Evolutionary conservation across 2,797 vertebrate species (phyloP), one percentile per base, ranked within the genome.

Genomic region (Neostethus bicornis): DNA sequence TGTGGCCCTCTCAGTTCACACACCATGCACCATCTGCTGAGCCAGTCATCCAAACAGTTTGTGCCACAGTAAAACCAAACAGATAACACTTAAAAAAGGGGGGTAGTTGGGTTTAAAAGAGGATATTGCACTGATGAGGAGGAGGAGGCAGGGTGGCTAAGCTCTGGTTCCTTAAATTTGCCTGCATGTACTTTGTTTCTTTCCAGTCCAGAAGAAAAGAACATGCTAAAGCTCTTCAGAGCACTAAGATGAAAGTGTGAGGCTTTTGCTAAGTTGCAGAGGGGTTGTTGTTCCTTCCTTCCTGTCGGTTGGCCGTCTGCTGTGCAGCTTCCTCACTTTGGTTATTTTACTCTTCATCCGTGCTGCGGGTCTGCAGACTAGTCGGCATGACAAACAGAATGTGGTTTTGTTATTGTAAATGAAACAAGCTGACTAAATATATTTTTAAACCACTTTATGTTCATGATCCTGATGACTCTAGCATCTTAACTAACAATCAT

Each of bases 11-110:
- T 56, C 35, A 13, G 54, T 86, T 77, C 61, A 61, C 63, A 75
- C 60, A 72, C 83, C 73, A 82, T 77, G 75, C 71, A 86, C 90
- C 91, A 92, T 91, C 86, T 90, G 90, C 73, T 78, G 51, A 51
- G 60, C 66, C 70, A 49, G 41, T 86, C 85, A 84, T 70, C 88
- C 86, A 64, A 42, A 38, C 61, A 13, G 37, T 41, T 50, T 56
- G 60, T 35, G 58, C 60, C 75, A 73, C 74, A 45, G 72, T 71
- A 69, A 77, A 78, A 82, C 70, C 76, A 62, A 48, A 57, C 65
- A 73, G 74, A 79, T 69, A 77, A 58, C 61, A 63, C n/a, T 49
- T 35, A 61, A 77, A 74, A 69, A 48, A 34, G 21, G 32, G 50
- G 72, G 65, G 20, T 43, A 63, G 42, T 55, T 59, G 51, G 61